Evolutionary conservation across 2,113 vertebrate genomes (phyloP).

Genomic region (Panthera leo): DNA sequence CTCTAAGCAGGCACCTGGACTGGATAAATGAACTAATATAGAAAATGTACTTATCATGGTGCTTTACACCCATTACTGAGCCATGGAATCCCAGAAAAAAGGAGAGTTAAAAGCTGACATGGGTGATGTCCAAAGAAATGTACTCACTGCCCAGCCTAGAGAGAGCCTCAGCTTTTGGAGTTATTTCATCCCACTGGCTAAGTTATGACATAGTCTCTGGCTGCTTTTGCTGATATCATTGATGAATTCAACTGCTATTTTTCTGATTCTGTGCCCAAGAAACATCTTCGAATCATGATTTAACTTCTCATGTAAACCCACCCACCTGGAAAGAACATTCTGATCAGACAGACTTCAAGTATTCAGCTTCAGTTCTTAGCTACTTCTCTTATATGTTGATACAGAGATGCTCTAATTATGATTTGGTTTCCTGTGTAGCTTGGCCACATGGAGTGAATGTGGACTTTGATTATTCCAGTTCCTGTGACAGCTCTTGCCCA

Average conservation of each 20-base stretch:
- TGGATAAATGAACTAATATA: background rate
- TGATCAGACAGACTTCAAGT: background rate
- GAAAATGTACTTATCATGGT: background rate
- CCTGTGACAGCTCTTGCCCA: background rate
- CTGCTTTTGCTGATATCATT: background rate
- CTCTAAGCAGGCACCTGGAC: background rate
- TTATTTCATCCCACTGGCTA: background rate
- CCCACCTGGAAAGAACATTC: conserved; percentile 25
- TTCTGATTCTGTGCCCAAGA: conserved; percentile 28
- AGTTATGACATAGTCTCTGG: background rate
- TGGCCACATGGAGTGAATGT: conserved; percentile 18
- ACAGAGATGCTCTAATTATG: conserved; percentile 21
- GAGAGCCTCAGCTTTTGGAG: background rate
- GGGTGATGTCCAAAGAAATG: background rate
- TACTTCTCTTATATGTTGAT: conserved; percentile 27
- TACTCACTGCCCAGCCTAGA: background rate
- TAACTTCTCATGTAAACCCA: background rate
- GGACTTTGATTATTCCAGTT: conserved; percentile 53
- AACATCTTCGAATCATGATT: conserved; percentile 48
- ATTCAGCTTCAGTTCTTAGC: background rate
- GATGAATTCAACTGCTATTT: conserved; percentile 9
- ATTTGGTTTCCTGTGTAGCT: background rate
- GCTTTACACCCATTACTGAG: background rate
- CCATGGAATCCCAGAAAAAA: background rate
- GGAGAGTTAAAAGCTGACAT: background rate